phyloP scores from a whole-genome alignment of 1,140 invertebrate species.

The Neodiprion virginianus region DNA sequence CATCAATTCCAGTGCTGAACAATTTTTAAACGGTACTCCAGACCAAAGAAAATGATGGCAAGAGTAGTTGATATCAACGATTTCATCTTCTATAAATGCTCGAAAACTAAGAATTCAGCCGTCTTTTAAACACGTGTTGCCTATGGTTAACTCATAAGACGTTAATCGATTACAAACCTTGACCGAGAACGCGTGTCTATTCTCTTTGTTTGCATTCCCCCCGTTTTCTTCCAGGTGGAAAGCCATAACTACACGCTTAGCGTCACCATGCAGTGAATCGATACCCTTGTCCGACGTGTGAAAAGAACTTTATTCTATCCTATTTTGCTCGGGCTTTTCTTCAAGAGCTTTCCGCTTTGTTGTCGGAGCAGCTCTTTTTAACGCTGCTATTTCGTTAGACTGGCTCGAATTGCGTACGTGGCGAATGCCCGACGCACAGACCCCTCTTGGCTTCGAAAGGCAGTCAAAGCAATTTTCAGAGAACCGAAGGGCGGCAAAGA shows the following conservation, averaged over 20 bases:
- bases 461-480: conserved; percentile 7
- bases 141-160: no score
- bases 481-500: neutral
- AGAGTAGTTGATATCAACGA: no score
- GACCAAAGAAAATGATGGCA: no score
- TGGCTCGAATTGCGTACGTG: neutral
- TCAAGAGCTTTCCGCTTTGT: conserved; percentile 4
- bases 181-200: no score
- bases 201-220: no score
- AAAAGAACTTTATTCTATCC: conserved; percentile 1
- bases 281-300: conserved; percentile 1
- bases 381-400: conserved; percentile 2
- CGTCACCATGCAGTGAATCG: neutral
- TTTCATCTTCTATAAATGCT: no score
- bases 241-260: neutral
- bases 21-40: no score
- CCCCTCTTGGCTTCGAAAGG: neutral
- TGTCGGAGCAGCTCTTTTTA: neutral
- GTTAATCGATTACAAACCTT: no score
- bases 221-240: neutral
- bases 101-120: no score
- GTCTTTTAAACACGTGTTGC: no score
- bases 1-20: no score
- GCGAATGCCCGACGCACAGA: neutral
- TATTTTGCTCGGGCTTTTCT: neutral